These are phyloP conservation scores for Octopus bimaculoides DNA, from an alignment of 1,140 invertebrate genomes.

Conservation along the genomic window DNA sequence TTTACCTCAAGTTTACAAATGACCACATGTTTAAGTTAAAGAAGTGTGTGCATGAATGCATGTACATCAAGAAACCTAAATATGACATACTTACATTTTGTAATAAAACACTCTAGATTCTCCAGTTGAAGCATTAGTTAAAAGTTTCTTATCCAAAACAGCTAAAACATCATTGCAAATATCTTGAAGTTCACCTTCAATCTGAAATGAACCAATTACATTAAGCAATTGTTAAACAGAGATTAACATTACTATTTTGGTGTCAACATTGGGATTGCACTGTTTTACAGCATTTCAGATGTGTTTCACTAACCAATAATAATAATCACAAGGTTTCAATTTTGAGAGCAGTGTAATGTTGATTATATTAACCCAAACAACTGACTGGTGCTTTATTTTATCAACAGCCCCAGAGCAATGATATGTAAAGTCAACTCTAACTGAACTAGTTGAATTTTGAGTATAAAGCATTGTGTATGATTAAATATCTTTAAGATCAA, in stretches of 20 bases:
- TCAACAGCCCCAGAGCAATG: too few species aligned
- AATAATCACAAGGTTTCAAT: too few species aligned
- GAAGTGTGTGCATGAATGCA: not conserved
- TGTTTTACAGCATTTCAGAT: not conserved
- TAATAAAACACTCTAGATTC: conserved; percentile 98
- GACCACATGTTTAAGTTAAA: not conserved
- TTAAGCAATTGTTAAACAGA: too few species aligned
- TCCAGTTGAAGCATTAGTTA: conserved; percentile 84
- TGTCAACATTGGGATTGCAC: not conserved
- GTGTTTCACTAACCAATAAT: not conserved
- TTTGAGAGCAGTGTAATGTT: too few species aligned
- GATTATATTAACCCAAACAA: too few species aligned
- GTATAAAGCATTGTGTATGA: too few species aligned
- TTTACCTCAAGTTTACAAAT: too few species aligned
- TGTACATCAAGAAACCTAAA: too few species aligned
- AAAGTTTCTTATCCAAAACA: conserved; percentile 69
- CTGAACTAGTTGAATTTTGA: too few species aligned
- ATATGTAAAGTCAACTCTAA: too few species aligned
- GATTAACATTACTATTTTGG: not conserved
- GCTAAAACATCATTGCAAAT: conserved; percentile 94
- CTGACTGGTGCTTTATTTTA: too few species aligned
- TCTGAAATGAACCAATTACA: conserved; percentile 53
- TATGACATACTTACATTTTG: conserved; percentile 78
- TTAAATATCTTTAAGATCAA: too few species aligned
- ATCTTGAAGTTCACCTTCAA: conserved; percentile 93